Conservation (phyloP, 2,888 invertebrate genomes). For the Chaetoderma sp. region DNA sequence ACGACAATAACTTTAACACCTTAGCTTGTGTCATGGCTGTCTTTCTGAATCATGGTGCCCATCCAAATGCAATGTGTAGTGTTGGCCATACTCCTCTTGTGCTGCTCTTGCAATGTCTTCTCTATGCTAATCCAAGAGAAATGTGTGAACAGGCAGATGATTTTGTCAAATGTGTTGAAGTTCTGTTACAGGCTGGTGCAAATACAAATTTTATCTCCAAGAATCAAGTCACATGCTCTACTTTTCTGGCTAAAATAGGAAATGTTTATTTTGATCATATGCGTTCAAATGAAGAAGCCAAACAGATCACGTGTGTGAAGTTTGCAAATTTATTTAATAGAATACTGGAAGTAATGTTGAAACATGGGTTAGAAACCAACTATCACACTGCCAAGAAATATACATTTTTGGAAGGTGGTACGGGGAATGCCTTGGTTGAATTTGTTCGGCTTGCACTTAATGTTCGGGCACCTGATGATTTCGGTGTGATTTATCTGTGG, state of each 20-base stretch:
- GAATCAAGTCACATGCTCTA: slow-evolving; percentile 78
- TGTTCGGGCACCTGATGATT: slow-evolving; percentile 77
- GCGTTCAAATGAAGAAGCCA: slow-evolving; percentile 5
- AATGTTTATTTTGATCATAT: slow-evolving; percentile 37
- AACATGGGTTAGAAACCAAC: slow-evolving; percentile 77
- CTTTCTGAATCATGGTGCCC: slow-evolving; percentile 55
- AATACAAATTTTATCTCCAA: slow-evolving; percentile 78
- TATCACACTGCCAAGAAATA: slow-evolving; percentile 74
- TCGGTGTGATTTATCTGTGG: slow-evolving; percentile 79
- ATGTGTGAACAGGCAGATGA: slow-evolving; percentile 71
- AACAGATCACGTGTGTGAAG: neutral
- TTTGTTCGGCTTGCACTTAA: slow-evolving; percentile 77
- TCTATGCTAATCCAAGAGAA: slow-evolving; percentile 81
- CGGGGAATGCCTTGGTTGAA: slow-evolving; percentile 77
- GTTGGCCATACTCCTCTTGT: slow-evolving; percentile 74
- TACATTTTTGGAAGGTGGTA: slow-evolving; percentile 51
- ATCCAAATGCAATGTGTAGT: slow-evolving; percentile 50
- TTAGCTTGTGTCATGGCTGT: slow-evolving; percentile 51
- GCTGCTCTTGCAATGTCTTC: slow-evolving; percentile 80
- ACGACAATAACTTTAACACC: slow-evolving; percentile 53
- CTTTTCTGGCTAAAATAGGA: slow-evolving; percentile 49
- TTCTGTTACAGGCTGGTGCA: slow-evolving; percentile 79
- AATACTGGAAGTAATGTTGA: slow-evolving; percentile 76
- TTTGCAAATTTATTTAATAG: slow-evolving; percentile 77
- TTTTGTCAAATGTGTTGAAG: slow-evolving; percentile 79